phyloP scores from a whole-genome alignment of 2,888 invertebrate genomes.

The Catotricha subobsoleta region DNA sequence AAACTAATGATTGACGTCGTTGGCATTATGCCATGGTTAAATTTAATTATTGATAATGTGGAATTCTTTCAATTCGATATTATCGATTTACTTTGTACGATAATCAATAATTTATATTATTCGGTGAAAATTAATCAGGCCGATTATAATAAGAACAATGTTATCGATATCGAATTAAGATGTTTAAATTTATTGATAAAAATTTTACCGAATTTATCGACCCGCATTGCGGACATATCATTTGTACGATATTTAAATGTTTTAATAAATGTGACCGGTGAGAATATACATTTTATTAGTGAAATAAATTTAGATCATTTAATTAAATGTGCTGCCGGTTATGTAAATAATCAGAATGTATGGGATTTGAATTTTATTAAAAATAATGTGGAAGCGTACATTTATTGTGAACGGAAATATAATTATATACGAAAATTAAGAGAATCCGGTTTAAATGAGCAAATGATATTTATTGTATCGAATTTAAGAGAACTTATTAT shows the following conservation, averaged over 20 bases:
- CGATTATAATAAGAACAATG: constrained; percentile 17
- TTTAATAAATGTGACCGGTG: constrained; percentile 12
- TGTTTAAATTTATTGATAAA: constrained; percentile 16
- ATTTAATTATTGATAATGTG: constrained; percentile 22
- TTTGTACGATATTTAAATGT: constrained; percentile 18
- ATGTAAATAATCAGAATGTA: constrained; percentile 17
- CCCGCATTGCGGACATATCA: constrained; percentile 12
- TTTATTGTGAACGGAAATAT: constrained; percentile 13
- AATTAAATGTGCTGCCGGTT: constrained; percentile 20
- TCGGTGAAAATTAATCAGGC: constrained; percentile 19
- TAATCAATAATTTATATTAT: constrained; percentile 26
- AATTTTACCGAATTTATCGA: constrained; percentile 20
- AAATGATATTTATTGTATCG: constrained; percentile 10
- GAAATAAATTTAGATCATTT: constrained; percentile 17
- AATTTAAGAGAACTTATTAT: constrained; percentile 15
- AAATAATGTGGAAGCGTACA: constrained; percentile 18
- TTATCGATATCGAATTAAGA: constrained; percentile 17
- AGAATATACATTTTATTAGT: constrained; percentile 15
- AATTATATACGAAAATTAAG: constrained; percentile 17
- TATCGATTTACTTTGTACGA: constrained; percentile 25
- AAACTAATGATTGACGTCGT: constrained; percentile 46
- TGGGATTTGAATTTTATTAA: constrained; percentile 18
- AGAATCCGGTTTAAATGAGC: constrained; percentile 7
- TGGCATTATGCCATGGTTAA: constrained; percentile 54
- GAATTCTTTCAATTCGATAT: constrained; percentile 28